These are phyloP conservation scores for Rhopalosiphum nymphaeae DNA, from an alignment of 2,888 invertebrate species.

Conservation along the genomic window DNA sequence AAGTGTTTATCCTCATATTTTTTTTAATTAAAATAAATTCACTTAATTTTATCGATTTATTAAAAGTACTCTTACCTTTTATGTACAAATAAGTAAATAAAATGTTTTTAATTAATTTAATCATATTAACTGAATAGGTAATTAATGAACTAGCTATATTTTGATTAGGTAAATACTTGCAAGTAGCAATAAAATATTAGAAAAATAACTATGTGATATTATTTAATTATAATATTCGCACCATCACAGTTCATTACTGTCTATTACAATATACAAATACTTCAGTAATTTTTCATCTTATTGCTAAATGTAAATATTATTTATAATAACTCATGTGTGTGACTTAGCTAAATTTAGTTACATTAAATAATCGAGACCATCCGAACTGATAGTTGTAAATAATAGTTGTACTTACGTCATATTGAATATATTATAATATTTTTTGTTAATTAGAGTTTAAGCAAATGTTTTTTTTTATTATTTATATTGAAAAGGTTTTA, in stretches of 20 bases:
- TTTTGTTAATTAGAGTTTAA: background rate
- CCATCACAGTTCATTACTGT: slow-evolving; percentile 1
- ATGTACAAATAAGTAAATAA: background rate
- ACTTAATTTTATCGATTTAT: background rate
- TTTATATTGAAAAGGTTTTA: background rate
- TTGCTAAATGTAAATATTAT: background rate
- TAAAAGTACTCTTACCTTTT: background rate
- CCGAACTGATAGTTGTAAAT: background rate
- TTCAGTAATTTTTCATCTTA: background rate
- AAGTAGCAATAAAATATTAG: background rate
- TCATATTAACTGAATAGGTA: background rate
- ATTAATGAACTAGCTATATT: background rate
- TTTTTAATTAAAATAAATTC: background rate
- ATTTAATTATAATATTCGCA: background rate
- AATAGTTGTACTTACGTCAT: background rate
- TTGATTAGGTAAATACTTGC: background rate
- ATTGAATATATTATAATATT: background rate
- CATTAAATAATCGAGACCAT: background rate
- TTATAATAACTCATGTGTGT: background rate
- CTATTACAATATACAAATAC: background rate
- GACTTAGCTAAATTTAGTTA: background rate
- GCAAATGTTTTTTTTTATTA: background rate
- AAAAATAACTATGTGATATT: background rate
- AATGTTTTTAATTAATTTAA: background rate
- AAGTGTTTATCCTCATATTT: background rate